These are phyloP conservation scores for Noctua comes DNA, from an alignment of 2,888 invertebrate species.

Conservation along the genomic window DNA sequence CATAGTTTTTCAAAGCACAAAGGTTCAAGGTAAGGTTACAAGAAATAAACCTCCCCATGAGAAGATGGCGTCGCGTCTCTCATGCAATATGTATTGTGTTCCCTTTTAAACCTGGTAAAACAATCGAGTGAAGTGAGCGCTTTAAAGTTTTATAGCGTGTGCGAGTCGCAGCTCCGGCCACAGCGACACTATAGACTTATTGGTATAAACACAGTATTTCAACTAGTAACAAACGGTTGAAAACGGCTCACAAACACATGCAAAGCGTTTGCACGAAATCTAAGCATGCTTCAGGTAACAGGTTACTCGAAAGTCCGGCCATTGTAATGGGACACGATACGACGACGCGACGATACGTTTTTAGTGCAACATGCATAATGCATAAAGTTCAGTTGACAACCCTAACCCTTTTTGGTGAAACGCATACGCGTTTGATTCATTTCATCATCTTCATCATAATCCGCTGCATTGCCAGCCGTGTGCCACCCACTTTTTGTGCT, in stretches of 20 bases:
- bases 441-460: too few relatives aligned
- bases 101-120: slow-evolving; percentile 40
- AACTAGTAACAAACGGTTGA: not conserved
- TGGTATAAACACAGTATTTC: not conserved
- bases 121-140: slow-evolving; percentile 45
- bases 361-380: too few relatives aligned
- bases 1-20: not conserved
- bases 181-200: not conserved
- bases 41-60: not conserved
- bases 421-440: too few relatives aligned
- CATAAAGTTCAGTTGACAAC: too few relatives aligned
- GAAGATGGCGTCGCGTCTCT: not conserved
- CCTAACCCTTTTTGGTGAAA: too few relatives aligned
- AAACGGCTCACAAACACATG: not conserved
- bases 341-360: too few relatives aligned
- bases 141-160: slow-evolving; percentile 42
- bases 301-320: not conserved
- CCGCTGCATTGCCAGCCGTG: too few relatives aligned
- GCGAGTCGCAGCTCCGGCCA: slow-evolving; percentile 4
- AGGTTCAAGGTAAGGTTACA: not conserved
- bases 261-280: not conserved
- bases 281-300: not conserved
- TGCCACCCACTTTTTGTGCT: too few relatives aligned
- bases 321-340: too few relatives aligned
- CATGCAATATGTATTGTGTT: slow-evolving; percentile 30